These are phyloP conservation scores for Dendrocopos noguchii DNA, from an alignment of 2,113 vertebrate species.

Conservation along the genomic window DNA sequence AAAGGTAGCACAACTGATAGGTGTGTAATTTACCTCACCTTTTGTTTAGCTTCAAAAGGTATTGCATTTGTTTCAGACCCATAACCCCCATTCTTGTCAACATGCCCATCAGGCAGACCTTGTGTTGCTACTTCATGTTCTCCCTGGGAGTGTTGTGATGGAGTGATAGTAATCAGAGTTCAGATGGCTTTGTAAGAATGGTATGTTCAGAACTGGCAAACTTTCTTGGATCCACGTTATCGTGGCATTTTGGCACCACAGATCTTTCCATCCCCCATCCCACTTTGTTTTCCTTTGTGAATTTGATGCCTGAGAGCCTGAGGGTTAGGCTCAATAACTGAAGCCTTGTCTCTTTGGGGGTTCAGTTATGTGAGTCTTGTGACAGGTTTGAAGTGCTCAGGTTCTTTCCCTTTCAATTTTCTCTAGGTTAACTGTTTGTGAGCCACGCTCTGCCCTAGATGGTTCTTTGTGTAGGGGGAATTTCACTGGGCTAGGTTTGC, in stretches of 20 bases:
- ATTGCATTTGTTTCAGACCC: background rate
- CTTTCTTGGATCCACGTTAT: background rate
- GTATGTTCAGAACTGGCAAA: background rate
- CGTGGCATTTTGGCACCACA: constrained; percentile 27
- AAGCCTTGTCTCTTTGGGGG: constrained; percentile 66
- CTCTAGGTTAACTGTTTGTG: constrained; percentile 54
- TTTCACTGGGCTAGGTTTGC: background rate
- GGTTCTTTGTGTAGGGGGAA: background rate
- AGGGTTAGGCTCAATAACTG: constrained; percentile 60
- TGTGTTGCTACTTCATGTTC: background rate
- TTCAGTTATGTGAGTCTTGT: constrained; percentile 62
- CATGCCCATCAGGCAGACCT: background rate
- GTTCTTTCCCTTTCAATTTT: constrained; percentile 53
- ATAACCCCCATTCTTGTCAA: background rate
- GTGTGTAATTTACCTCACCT: background rate
- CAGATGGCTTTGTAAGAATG: background rate
- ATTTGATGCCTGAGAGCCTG: constrained; percentile 48
- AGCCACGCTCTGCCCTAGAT: background rate
- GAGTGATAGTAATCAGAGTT: background rate
- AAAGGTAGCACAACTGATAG: background rate
- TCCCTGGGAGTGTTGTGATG: background rate
- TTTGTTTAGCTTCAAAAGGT: background rate
- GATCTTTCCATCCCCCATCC: constrained; percentile 1
- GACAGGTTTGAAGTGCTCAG: constrained; percentile 58
- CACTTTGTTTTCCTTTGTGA: constrained; percentile 29